phyloP scores from a whole-genome alignment of 2,113 vertebrate species.

The Hirundichthys speculiger region DNA sequence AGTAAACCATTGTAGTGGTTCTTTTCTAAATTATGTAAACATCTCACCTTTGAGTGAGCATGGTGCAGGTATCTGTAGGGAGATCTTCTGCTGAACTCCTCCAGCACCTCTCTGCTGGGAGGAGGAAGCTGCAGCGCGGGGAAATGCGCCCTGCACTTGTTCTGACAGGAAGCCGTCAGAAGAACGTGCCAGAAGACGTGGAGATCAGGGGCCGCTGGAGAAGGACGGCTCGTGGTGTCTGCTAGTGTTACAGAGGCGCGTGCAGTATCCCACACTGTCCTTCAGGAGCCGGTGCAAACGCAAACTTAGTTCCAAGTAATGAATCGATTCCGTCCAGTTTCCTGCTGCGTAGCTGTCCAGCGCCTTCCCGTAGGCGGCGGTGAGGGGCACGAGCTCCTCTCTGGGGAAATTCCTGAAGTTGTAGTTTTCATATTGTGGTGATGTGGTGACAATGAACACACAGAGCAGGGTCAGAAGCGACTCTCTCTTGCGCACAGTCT shows the following conservation, averaged over 20 bases:
- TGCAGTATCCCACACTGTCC: conserved; percentile 85
- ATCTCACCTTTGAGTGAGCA: conserved; percentile 86
- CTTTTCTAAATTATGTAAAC: too few species aligned
- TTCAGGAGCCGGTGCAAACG: conserved; percentile 84
- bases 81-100: conserved; percentile 82
- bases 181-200: conserved; percentile 76
- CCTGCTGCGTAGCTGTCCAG: conserved; percentile 82
- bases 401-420: conserved; percentile 82
- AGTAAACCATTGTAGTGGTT: too few species aligned
- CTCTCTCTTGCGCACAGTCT: conserved; percentile 2
- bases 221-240: not conserved
- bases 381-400: conserved; percentile 83
- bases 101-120: conserved; percentile 80
- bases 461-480: conserved; percentile 8
- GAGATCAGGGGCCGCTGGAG: conserved; percentile 67
- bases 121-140: conserved; percentile 84
- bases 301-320: conserved; percentile 83
- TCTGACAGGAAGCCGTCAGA: conserved; percentile 82
- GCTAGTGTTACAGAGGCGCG: conserved; percentile 72
- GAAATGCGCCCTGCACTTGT: conserved; percentile 81
- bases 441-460: not conserved
- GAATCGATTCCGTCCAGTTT: conserved; percentile 83
- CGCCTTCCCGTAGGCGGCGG: conserved; percentile 79
- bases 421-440: conserved; percentile 85
- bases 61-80: conserved; percentile 90